Evolutionary conservation across 2,797 vertebrate genomes (phyloP).

Genomic region (Tangara arthus): DNA sequence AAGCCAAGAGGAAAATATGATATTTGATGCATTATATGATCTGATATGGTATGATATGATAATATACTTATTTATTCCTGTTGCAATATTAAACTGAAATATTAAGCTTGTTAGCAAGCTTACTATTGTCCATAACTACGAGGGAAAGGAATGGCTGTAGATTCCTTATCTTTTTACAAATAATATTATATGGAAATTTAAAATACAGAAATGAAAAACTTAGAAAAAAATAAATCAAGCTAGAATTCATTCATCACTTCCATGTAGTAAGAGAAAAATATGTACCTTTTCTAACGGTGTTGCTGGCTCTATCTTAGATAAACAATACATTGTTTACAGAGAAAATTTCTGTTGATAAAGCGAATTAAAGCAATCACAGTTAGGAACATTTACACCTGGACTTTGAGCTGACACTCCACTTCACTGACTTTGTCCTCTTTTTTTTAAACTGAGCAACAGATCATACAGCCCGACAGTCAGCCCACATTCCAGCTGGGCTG

Average conservation of each 20-base stretch:
- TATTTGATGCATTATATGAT: neutral
- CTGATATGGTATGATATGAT: neutral
- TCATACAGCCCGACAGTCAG: neutral
- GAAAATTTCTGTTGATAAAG: neutral
- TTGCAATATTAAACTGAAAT: neutral
- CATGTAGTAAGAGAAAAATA: neutral
- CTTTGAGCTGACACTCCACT: neutral
- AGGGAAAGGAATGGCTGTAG: neutral
- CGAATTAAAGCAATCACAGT: neutral
- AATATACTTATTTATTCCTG: neutral
- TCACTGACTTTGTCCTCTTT: slow-evolving; percentile 17
- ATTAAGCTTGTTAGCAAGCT: neutral
- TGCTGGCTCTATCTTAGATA: neutral
- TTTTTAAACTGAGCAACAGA: slow-evolving; percentile 14
- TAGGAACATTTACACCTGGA: neutral
- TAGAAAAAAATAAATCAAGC: neutral
- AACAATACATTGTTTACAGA: neutral
- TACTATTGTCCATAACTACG: neutral
- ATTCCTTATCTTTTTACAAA: neutral
- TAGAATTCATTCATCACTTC: neutral
- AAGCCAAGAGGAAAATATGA: neutral
- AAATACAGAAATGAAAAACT: neutral
- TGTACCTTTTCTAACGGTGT: neutral
- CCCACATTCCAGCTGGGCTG: neutral
- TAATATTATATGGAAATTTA: neutral